A percentile compares a stretch with the other conserved stretches of the same genome.
Evolutionary conservation across 2,888 invertebrate genomes (phyloP).

Genomic region (Megastigmus dorsalis): DNA sequence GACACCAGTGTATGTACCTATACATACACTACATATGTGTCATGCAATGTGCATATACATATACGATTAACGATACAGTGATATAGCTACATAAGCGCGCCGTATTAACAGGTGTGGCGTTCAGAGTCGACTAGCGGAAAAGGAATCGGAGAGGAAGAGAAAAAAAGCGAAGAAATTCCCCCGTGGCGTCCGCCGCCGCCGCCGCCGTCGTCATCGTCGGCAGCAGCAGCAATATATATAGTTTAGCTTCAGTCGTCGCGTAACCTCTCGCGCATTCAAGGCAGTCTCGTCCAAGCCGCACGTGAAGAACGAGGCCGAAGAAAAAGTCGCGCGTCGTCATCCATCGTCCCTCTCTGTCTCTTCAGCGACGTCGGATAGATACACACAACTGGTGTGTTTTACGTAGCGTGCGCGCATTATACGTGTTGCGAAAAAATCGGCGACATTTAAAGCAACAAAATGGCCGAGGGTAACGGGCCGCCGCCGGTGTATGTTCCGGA

Average conservation of each 20-base stretch:
- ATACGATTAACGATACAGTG: background rate
- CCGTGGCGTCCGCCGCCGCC: too few relatives aligned
- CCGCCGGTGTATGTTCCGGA: conserved; percentile 49
- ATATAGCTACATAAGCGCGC: background rate
- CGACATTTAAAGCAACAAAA: conserved; percentile 64
- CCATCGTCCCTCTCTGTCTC: too few relatives aligned
- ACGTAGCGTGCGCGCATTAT: too few relatives aligned
- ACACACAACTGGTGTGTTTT: too few relatives aligned
- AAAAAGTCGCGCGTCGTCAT: too few relatives aligned
- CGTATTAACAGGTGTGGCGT: conserved; percentile 50
- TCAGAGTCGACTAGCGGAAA: too few relatives aligned
- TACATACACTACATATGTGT: background rate
- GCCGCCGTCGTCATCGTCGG: conserved; percentile 1
- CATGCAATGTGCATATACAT: background rate
- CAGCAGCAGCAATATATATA: too few relatives aligned
- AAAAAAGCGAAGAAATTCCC: background rate
- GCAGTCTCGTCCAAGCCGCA: too few relatives aligned
- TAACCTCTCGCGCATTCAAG: conserved; percentile 23
- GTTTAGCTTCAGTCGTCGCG: conserved; percentile 20
- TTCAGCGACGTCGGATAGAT: too few relatives aligned
- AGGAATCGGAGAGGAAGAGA: background rate
- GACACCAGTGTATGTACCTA: too few relatives aligned
- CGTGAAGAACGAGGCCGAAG: too few relatives aligned
- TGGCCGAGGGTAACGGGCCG: conserved; percentile 67
- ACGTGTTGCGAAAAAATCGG: too few relatives aligned